Base-by-base conservation (phyloP, 2,888 invertebrate species). In the Trachelus tabidus region DNA sequence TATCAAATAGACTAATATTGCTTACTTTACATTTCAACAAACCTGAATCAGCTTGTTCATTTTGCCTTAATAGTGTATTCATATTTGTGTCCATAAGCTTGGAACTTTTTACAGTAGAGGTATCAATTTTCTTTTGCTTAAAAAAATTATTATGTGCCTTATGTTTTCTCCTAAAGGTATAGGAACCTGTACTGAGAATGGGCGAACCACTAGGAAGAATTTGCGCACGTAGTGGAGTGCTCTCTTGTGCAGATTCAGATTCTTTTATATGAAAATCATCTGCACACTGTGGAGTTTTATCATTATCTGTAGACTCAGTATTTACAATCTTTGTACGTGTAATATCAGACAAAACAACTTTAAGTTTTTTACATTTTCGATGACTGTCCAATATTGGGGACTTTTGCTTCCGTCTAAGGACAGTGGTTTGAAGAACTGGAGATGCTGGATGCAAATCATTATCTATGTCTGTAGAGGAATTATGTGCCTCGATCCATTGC, bases 401-500 rank as follows among this genome's bases (percentile, higher is more conserved):
- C 11, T 56, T 71, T 30, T 34, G 76, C 4, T 12, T 4, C 34
- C 78, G 74, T 74, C 77, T 81, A 40, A n/a, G 33, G 15, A 33
- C n/a, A 33, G 75, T 69, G n/a, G 76, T 79, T 4, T 73, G 69
- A n/a, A 35, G 56, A 12, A 76, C 23, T 12, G 71, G n/a, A n/a
- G 79, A 76, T 12, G 35, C 35, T 9, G 12, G 73, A 56, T 1
- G 69, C 68, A 23, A 56, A 34, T 15, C 12, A 34, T 37, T 35
- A 68, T n/a, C 12, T 12, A n/a, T n/a, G 68, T 34, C 68, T 37
- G 12, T 12, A 68, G 34, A 30, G 40, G 80, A 73, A 23, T 73
- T 71, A 35, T 84, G 83, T 35, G 81, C 79, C 73, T 83, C 82
- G 35, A 87, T 79, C 89, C 87, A 88, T 68, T 83, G 81, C n/a